Evolutionary conservation across 1,140 invertebrate genomes (phyloP), one percentile per base, ranked within the genome.

Genomic region (Solen grandis): DNA sequence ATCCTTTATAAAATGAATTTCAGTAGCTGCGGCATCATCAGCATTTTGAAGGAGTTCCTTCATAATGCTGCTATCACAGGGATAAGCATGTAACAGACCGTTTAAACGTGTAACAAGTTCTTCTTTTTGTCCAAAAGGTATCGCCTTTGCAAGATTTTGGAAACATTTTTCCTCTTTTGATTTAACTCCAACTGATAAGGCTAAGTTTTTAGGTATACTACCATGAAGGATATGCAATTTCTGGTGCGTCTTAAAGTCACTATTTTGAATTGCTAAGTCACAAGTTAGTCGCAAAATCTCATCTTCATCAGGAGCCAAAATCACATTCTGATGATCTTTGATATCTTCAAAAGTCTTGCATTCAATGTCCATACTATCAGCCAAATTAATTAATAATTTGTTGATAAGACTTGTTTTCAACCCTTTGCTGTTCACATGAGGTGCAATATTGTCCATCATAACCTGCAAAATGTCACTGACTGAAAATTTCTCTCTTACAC

Each of bases 31-130:
- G 31, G 88, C 88, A 83, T 91, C 90, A 81, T 91, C 90, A 41
- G 90, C 87, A 85, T 97, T 89, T 62, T 89, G 88, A 0, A 89
- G 31, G 16, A 89, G 70, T 76, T 89, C 88, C 60, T 88, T 88
- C 52, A 87, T 62, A 29, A 88, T 55, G 25, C 81, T 83, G 0
- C 72, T 54, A 59, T 88, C 88, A 38, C 84, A 85, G 13, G 89
- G 87, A 73, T 90, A 90, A 14, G 84, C 81, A 10, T 66, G 27
- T 50, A 90, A 52, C 36, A 90, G 85, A 16, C 84, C 57, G 55
- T 84, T 86, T 10, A 90, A 78, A 5, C 88, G 72, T 31, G 81
- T 87, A 13, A 84, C 85, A 19, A 90, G 75, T 33, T 81, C 79
- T 75, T 90, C 89, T 54, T 82, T 77, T 75, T 88, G 88, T 0